Base-by-base conservation (phyloP, 2,113 vertebrate species). In the Grantiella picta region DNA sequence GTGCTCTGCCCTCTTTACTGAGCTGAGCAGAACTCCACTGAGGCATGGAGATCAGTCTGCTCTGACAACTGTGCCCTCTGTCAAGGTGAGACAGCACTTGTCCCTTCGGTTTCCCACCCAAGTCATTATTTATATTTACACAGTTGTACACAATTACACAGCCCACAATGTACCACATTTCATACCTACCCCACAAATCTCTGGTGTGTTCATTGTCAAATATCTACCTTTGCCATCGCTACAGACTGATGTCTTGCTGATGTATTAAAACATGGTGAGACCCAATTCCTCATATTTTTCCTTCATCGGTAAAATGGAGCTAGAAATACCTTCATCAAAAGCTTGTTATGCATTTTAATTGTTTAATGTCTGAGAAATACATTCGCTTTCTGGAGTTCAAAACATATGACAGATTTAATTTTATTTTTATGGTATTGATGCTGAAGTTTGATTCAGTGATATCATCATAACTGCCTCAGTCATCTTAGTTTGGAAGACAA, bases 21-120 rank as follows among this genome's bases (percentile, higher is more conserved):
- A 78, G 52, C 78, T 79, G 59, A 89, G 33, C 35, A 85, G 78
- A 90, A 75, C 54, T 85, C 84, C 83, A 89, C 40, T 47, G 92
- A 87, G 84, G 87, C 87, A 64, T 82, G 65, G 65, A 95, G 78
- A 94, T 89, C 69, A 92, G 85, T 89, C 81, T 95, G 81, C 49
- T 78, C 33, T 69, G 90, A 89, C 2, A 14, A 72, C 54, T 85
- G 50, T 94, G 93, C 33, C 91, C 89, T 94, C 78, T 68, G 36
- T 89, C 84, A 95, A 95, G 91, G 86, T 95, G 89, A 95, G 81
- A 91, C 36, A 57, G 8, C 5, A 4, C 4, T 81, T 21, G 38
- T 94, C 56, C 52, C 33, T 92, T 70, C 72, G 84, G 81, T 22
- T 91, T 38, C 36, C 89, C n/a, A 68, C 24, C 42, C 73, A 71